These are phyloP conservation scores for Camptogramma bilineatum DNA, from an alignment of 2,888 invertebrate genomes.

Conservation along the genomic window DNA sequence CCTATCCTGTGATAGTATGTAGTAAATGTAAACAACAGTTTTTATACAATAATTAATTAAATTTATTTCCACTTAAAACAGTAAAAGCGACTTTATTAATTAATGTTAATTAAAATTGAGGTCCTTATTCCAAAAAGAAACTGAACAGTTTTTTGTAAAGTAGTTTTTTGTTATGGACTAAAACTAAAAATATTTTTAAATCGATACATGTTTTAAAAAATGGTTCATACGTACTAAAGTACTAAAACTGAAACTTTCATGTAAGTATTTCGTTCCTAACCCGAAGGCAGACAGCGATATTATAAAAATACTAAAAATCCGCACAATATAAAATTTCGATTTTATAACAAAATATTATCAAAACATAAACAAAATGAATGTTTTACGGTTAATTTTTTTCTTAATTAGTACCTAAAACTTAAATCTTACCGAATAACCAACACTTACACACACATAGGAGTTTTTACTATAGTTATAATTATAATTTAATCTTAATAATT, in stretches of 20 bases:
- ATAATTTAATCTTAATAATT: not conserved
- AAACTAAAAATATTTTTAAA: not conserved
- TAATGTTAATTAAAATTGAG: not conserved
- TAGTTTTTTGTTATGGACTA: too few relatives aligned
- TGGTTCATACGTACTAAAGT: not conserved
- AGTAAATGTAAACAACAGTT: not conserved
- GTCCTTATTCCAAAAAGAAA: not conserved
- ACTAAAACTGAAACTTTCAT: not conserved
- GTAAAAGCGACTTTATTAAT: not conserved
- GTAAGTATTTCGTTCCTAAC: not conserved
- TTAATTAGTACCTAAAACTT: too few relatives aligned
- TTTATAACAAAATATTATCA: not conserved
- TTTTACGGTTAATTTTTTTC: not conserved
- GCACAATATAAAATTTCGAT: too few relatives aligned
- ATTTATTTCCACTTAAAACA: constrained; percentile 1
- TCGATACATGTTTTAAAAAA: not conserved
- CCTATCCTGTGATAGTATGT: too few relatives aligned
- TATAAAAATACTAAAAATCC: too few relatives aligned
- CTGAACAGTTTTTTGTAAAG: not conserved
- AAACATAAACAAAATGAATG: not conserved
- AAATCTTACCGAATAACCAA: not conserved
- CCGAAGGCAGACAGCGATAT: too few relatives aligned
- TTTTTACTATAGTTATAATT: not conserved
- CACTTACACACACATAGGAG: not conserved
- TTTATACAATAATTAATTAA: not conserved